phyloP scores from a whole-genome alignment of 2,888 invertebrate genomes.

The Pocota personata region DNA sequence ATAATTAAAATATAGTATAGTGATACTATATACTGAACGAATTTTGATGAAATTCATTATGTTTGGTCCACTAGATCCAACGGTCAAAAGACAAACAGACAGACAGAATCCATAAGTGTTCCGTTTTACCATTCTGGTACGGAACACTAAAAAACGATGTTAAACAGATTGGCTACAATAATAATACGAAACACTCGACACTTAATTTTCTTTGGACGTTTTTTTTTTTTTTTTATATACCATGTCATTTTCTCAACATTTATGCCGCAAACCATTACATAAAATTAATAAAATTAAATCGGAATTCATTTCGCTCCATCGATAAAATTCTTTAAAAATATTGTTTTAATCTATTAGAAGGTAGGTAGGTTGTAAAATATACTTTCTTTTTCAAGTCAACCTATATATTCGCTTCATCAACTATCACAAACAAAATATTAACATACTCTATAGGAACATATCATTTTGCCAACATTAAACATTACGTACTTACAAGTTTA shows the following conservation, averaged over 20 bases:
- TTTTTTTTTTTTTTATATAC: neutral
- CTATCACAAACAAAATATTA: neutral
- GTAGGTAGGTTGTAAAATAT: constrained; percentile 26
- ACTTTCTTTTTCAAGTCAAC: neutral
- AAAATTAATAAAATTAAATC: neutral
- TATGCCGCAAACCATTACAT: neutral
- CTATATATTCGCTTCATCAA: neutral
- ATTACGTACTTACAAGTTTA: neutral
- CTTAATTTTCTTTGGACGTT: neutral
- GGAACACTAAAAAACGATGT: neutral
- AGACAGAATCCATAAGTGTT: no score
- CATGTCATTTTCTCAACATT: neutral
- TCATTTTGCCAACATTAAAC: neutral
- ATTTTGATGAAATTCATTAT: no score
- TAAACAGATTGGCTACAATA: neutral
- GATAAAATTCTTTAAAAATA: neutral
- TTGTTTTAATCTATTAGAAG: constrained; percentile 6
- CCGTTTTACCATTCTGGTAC: no score
- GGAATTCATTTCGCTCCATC: neutral
- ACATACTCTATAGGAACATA: neutral
- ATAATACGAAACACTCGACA: neutral
- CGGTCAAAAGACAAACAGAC: no score
- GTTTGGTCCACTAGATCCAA: no score
- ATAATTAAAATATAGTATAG: no score
- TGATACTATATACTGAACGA: no score